Conservation (phyloP, 2,113 vertebrate species). For the Dasyprocta punctata region DNA sequence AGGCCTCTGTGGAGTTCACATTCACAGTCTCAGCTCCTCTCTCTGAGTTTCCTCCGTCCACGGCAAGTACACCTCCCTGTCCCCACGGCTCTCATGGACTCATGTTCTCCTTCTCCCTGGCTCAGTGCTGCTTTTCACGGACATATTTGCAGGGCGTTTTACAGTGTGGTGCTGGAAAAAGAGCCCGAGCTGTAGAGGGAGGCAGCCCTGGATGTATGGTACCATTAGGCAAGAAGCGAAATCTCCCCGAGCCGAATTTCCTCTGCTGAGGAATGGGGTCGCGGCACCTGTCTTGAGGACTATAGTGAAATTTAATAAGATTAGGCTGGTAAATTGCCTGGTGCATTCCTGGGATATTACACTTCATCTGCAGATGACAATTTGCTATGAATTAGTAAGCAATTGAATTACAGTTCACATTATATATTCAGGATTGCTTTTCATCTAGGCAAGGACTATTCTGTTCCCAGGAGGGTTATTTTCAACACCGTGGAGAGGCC, state of each 20-base stretch:
- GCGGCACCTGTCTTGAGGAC: not conserved
- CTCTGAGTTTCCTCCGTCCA: not conserved
- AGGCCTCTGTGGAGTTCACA: not conserved
- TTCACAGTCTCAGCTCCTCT: not conserved
- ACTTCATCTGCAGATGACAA: not conserved
- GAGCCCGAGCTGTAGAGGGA: not conserved
- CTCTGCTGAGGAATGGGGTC: not conserved
- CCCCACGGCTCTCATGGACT: not conserved
- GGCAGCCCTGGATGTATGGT: no score
- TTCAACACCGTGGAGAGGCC: not conserved
- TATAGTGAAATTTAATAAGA: not conserved
- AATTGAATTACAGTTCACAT: not conserved
- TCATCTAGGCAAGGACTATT: not conserved
- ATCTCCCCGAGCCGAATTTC: not conserved
- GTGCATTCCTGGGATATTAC: not conserved
- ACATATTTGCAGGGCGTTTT: not conserved
- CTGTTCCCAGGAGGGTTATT: not conserved
- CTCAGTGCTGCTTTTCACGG: fast-evolving
- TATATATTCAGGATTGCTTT: not conserved
- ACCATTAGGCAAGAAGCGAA: not conserved
- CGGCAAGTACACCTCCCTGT: fast-evolving
- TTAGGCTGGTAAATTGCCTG: not conserved
- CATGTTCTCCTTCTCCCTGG: not conserved
- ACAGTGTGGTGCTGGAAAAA: not conserved
- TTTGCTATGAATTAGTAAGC: conserved; percentile 38